phyloP scores from a whole-genome alignment of 2,797 vertebrate genomes.

The Anisognathus igniventris region DNA sequence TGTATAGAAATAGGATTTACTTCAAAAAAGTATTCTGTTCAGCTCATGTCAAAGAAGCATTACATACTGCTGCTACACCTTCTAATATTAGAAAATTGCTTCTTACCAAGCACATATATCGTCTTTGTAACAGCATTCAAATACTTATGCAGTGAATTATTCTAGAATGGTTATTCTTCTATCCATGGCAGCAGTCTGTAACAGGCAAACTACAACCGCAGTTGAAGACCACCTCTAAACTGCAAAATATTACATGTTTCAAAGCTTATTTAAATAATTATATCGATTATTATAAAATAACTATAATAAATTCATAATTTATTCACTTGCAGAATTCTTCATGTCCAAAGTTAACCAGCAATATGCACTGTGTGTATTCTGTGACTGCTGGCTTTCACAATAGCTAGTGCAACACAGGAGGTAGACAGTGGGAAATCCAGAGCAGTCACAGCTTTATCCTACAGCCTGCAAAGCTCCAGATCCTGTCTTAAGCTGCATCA shows the following conservation, averaged over 20 bases:
- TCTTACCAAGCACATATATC: neutral
- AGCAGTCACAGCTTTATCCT: neutral
- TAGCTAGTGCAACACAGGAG: fast-evolving
- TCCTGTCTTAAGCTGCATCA: neutral
- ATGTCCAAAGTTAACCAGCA: neutral
- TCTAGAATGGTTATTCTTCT: neutral
- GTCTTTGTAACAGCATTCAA: neutral
- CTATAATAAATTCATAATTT: neutral
- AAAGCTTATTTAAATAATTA: neutral
- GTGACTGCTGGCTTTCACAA: neutral
- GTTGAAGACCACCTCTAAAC: neutral
- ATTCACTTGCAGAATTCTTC: neutral
- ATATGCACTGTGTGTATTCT: neutral
- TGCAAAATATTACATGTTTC: neutral
- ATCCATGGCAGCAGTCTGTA: neutral
- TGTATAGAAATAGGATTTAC: neutral
- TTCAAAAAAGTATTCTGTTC: neutral
- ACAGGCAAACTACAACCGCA: neutral
- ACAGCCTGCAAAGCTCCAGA: neutral
- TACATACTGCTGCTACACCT: neutral
- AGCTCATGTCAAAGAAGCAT: neutral
- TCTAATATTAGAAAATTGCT: neutral
- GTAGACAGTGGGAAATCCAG: neutral
- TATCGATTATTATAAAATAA: neutral
- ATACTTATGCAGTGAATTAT: neutral